Percentiles rank a stretch among this genome's conserved stretches.
Evolutionary conservation across 2,113 vertebrate species (phyloP).

Genomic region (Capreolus pygargus): DNA sequence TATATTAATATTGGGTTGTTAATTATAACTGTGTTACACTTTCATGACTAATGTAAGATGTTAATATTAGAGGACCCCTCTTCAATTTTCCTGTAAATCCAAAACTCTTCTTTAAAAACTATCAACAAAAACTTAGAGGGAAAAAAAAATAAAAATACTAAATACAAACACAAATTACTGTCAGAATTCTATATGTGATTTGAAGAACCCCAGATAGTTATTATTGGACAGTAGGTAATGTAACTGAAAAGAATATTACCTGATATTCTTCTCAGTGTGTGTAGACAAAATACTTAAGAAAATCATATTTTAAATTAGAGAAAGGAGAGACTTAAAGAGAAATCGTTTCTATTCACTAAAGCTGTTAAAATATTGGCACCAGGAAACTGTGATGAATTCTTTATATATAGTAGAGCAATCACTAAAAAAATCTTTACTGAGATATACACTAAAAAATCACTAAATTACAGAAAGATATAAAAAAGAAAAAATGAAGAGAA

Average conservation of each 20-base stretch:
- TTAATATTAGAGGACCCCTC: not conserved
- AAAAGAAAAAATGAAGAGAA: not conserved
- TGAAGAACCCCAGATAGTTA: not conserved
- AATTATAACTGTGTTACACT: not conserved
- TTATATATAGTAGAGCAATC: not conserved
- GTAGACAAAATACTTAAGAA: not conserved
- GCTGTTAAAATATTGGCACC: not conserved
- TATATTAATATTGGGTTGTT: not conserved
- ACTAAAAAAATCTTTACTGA: not conserved
- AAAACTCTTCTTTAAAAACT: not conserved
- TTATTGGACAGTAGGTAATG: not conserved
- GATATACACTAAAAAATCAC: not conserved
- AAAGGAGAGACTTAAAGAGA: not conserved
- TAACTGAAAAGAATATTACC: not conserved
- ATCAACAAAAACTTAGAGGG: not conserved
- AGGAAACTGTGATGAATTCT: not conserved
- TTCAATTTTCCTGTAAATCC: not conserved
- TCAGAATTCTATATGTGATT: not conserved
- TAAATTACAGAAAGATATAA: not conserved
- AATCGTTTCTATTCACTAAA: not conserved
- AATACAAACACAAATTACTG: not conserved
- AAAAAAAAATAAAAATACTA: not conserved
- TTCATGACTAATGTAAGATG: not conserved
- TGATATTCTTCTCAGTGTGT: not conserved
- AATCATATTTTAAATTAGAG: not conserved